Conservation (phyloP, 2,113 vertebrate genomes). For the Rhynchopsitta pachyrhyncha region DNA sequence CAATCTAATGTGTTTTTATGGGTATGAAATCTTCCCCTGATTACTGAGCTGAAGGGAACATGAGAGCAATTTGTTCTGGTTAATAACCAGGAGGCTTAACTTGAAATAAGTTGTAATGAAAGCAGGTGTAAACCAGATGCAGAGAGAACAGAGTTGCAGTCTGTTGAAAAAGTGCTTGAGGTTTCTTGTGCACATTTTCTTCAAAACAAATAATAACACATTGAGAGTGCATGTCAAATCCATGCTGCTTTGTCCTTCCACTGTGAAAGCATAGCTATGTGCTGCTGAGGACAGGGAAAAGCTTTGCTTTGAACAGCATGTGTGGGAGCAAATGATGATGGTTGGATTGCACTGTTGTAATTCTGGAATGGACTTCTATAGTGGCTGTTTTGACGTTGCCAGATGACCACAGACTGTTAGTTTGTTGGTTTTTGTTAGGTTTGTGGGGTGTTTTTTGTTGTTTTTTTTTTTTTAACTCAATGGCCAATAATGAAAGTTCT, state of each 20-base stretch:
- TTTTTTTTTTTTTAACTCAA: not conserved
- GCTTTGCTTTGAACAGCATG: not conserved
- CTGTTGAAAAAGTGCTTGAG: not conserved
- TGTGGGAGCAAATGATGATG: not conserved
- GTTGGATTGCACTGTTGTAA: not conserved
- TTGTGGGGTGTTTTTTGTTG: not conserved
- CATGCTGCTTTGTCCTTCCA: not conserved
- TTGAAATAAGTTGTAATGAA: constrained; percentile 33
- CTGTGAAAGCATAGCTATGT: not conserved
- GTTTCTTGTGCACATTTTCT: not conserved
- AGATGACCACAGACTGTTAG: not conserved
- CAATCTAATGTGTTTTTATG: constrained; percentile 18
- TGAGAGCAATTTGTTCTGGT: constrained; percentile 28
- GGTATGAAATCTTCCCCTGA: constrained; percentile 35
- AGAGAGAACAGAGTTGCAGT: not conserved
- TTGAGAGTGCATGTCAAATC: not conserved
- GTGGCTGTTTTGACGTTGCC: not conserved
- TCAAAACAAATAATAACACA: not conserved
- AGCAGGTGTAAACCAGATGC: constrained; percentile 37
- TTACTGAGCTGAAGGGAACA: constrained; percentile 33
- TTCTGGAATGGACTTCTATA: not conserved
- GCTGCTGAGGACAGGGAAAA: not conserved
- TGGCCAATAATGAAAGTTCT: not conserved
- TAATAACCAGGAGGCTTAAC: constrained; percentile 40
- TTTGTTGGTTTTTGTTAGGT: not conserved